Percentiles rank a stretch among this genome's conserved stretches.
Evolutionary conservation across 2,797 vertebrate genomes (phyloP).

Genomic region (Anabacerthia variegaticeps): DNA sequence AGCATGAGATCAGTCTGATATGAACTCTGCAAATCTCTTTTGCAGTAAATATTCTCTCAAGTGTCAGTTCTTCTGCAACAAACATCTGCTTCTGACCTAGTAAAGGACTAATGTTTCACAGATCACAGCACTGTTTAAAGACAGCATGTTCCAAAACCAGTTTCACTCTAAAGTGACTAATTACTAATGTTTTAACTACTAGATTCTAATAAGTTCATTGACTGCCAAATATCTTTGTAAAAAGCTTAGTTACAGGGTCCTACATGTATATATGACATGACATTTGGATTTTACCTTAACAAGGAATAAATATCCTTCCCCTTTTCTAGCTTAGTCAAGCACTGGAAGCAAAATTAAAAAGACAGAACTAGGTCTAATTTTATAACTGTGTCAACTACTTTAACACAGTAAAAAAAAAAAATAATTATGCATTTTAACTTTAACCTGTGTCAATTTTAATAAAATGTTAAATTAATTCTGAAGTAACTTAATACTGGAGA

Average conservation of each 20-base stretch:
- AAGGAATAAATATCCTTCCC: background rate
- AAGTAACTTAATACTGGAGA: background rate
- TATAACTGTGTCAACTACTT: background rate
- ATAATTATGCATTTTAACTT: background rate
- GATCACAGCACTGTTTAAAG: background rate
- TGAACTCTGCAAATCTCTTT: background rate
- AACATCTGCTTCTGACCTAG: background rate
- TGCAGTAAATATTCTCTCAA: background rate
- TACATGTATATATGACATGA: rapidly evolving
- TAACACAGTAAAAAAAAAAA: background rate
- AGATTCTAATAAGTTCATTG: background rate
- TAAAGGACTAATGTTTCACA: background rate
- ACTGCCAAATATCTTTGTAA: background rate
- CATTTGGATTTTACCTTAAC: background rate
- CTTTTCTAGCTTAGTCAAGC: background rate
- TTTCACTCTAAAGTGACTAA: background rate
- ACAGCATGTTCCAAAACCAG: background rate
- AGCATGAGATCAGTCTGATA: background rate
- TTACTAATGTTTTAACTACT: background rate
- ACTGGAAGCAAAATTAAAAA: background rate
- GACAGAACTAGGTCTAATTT: background rate
- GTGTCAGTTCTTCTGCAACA: background rate
- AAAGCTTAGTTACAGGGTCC: background rate
- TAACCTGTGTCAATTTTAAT: background rate
- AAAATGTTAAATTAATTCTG: background rate